Conservation (phyloP, 2,797 vertebrate species). For the Leuciscus waleckii region DNA sequence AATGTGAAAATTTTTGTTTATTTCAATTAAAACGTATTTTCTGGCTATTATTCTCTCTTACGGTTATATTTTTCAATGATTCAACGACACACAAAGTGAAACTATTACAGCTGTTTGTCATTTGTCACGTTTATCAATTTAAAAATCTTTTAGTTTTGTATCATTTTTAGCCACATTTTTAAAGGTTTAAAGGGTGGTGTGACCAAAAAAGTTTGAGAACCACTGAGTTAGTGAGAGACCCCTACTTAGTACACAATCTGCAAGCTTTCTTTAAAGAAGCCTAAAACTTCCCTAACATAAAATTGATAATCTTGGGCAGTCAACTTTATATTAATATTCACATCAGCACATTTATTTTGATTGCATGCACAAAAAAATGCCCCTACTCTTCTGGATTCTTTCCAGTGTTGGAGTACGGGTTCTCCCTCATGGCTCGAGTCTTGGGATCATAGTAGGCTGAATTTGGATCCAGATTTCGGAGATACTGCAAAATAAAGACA, state of each 20-base stretch:
- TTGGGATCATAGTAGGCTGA: constrained; percentile 99
- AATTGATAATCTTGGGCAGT: neutral
- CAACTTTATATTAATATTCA: neutral
- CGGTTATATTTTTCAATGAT: no score
- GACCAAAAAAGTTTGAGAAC: no score
- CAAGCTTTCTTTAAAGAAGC: neutral
- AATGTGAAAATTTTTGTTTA: no score
- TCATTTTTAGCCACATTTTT: no score
- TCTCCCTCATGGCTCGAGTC: constrained; percentile 98
- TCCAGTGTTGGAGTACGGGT: constrained; percentile 94
- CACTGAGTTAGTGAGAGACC: neutral
- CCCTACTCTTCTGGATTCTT: constrained; percentile 97
- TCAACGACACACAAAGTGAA: no score
- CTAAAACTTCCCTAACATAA: neutral
- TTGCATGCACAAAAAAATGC: neutral
- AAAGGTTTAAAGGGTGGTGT: no score
- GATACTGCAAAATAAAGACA: constrained; percentile 80
- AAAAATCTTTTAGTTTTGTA: no score
- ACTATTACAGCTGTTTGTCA: no score
- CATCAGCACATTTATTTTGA: neutral
- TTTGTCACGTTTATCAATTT: no score
- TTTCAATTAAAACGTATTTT: no score
- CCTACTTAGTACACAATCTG: neutral
- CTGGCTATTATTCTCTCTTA: no score
- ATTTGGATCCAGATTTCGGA: constrained; percentile 97